Conservation (phyloP, 2,797 vertebrate species). For the Macrochelys suwanniensis region DNA sequence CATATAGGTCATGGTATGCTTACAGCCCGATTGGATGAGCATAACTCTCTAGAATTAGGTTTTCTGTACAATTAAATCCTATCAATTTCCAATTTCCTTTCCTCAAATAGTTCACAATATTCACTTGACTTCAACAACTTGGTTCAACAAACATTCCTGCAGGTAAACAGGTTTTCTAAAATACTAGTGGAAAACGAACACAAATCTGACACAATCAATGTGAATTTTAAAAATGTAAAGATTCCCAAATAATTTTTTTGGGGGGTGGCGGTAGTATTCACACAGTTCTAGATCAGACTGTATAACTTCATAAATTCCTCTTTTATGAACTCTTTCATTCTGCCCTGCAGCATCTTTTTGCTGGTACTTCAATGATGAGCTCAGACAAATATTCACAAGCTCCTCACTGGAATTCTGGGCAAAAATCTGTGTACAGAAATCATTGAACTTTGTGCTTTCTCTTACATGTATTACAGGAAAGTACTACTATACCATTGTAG, state of each 20-base stretch:
- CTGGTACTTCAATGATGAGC: not conserved
- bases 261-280: fast-evolving
- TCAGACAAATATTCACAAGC: not conserved
- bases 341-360: not conserved
- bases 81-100: not conserved
- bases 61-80: not conserved
- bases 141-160: not conserved
- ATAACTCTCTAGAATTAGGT: fast-evolving
- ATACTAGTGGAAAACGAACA: not conserved
- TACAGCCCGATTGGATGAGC: not conserved
- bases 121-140: not conserved
- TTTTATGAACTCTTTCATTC: not conserved
- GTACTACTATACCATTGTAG: not conserved
- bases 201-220: not conserved
- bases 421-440: not conserved
- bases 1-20: not conserved
- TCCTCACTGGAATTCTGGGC: not conserved
- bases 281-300: not conserved
- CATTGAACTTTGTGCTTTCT: not conserved
- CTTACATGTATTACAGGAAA: not conserved
- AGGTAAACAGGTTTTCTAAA: not conserved
- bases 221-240: not conserved
- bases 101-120: not conserved
- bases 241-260: not conserved
- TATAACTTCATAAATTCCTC: not conserved